These are phyloP conservation scores for Hydractinia echinata DNA, from an alignment of 30 jellyfish, hydroid and myxozoan species.

Conservation along the genomic window DNA sequence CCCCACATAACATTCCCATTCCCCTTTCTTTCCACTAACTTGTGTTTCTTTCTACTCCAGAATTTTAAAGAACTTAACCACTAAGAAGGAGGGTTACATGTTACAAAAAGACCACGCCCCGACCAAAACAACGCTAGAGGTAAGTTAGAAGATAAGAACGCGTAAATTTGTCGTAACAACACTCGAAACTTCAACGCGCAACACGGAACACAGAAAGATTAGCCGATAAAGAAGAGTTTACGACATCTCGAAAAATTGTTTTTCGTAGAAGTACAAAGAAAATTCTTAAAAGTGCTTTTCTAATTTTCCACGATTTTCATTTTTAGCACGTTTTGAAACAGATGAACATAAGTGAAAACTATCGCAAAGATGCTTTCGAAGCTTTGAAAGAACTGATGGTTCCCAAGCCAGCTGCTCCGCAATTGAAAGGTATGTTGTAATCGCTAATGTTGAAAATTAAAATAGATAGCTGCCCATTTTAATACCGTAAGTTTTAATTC, in stretches of 20 bases:
- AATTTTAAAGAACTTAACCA: conserved; percentile 40
- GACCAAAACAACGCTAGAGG: conserved; percentile 71
- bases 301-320: background rate
- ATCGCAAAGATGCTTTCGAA: conserved; percentile 55
- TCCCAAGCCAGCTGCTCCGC: conserved; percentile 68
- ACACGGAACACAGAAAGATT: background rate
- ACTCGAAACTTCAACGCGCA: background rate
- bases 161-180: too few species aligned
- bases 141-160: conserved; percentile 29
- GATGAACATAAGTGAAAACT: conserved; percentile 47
- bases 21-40: background rate
- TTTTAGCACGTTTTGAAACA: conserved; percentile 71
- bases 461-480: background rate
- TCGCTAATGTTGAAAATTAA: background rate
- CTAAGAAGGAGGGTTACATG: conserved; percentile 61
- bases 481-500: background rate
- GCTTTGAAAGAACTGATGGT: conserved; percentile 65
- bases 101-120: conserved; percentile 63
- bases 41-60: background rate
- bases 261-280: too few species aligned
- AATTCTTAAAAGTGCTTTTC: too few species aligned
- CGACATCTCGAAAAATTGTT: too few species aligned
- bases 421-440: conserved; percentile 53
- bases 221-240: background rate
- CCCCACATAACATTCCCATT: background rate